phyloP scores from a whole-genome alignment of 2,888 invertebrate genomes.

The Mythimna loreyi region DNA sequence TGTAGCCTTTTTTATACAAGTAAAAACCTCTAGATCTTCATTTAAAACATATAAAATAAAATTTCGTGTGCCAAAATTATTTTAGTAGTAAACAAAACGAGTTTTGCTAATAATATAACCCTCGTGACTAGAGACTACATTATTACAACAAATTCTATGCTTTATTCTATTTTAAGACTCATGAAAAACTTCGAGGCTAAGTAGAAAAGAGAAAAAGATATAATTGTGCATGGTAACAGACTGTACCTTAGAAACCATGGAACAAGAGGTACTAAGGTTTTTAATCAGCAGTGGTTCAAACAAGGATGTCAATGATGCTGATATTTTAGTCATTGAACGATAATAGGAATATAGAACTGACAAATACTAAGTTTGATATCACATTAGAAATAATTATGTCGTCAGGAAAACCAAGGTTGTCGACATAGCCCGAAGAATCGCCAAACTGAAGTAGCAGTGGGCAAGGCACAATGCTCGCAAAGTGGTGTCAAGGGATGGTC shows the following conservation, averaged over 20 bases:
- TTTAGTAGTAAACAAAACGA: conserved; percentile 35
- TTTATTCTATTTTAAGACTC: conserved; percentile 7
- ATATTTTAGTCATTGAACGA: no score
- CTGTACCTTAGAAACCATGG: neutral
- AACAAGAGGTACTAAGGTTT: neutral
- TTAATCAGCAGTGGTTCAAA: neutral
- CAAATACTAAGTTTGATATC: no score
- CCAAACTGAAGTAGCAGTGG: no score
- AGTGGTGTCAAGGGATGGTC: no score
- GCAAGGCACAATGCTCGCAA: no score
- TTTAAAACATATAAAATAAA: conserved; percentile 2
- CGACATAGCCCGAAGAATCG: no score
- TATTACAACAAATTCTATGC: conserved; percentile 5
- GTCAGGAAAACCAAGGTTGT: no score
- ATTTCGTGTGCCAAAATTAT: conserved; percentile 48
- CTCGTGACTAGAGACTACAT: conserved; percentile 30
- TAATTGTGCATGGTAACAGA: neutral
- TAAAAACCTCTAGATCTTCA: neutral
- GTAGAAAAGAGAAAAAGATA: neutral
- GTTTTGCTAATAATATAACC: conserved; percentile 34
- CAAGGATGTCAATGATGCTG: neutral
- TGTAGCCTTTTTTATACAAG: neutral
- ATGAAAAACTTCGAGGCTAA: neutral
- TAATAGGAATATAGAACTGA: neutral
- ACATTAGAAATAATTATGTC: no score